Evolutionary conservation across 2,113 vertebrate genomes (phyloP).

Genomic region (Dascyllus trimaculatus): DNA sequence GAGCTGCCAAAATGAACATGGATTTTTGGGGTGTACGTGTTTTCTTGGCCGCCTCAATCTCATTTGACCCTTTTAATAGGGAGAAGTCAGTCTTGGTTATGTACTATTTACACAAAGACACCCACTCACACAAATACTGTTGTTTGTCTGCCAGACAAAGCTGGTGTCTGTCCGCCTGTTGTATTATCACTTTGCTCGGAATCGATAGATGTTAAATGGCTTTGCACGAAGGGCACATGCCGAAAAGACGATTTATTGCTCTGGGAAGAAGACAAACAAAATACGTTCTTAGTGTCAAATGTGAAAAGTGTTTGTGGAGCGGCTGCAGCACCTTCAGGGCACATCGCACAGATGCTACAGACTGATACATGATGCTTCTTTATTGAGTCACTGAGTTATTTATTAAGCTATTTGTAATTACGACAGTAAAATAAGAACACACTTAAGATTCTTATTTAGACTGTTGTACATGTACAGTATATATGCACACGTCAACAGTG

Average conservation of each 20-base stretch:
- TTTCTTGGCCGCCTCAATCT: conserved; percentile 25
- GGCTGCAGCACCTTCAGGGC: conserved; percentile 6
- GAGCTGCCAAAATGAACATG: conserved; percentile 12
- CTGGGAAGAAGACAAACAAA: conserved; percentile 43
- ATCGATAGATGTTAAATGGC: conserved; percentile 20
- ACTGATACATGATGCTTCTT: conserved; percentile 5
- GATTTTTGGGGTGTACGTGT: conserved; percentile 21
- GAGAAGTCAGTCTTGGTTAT: neutral
- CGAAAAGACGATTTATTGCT: conserved; percentile 6
- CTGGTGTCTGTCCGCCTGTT: conserved; percentile 12
- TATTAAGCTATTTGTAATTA: conserved; percentile 30
- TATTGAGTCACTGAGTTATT: conserved; percentile 23
- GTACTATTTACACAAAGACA: neutral
- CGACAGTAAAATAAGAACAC: neutral
- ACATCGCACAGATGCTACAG: conserved; percentile 14
- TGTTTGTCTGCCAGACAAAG: conserved; percentile 39
- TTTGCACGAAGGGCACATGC: conserved; percentile 8
- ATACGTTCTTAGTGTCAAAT: conserved; percentile 33
- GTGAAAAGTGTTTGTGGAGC: conserved; percentile 35
- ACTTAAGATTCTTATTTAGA: neutral
- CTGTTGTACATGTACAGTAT: neutral
- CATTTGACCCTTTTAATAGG: conserved; percentile 27
- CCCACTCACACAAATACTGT: conserved; percentile 5
- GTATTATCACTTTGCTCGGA: conserved; percentile 26
- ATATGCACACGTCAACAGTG: neutral